Conservation (phyloP, 2,888 invertebrate genomes). For the Eudasyphora cyanicolor region DNA sequence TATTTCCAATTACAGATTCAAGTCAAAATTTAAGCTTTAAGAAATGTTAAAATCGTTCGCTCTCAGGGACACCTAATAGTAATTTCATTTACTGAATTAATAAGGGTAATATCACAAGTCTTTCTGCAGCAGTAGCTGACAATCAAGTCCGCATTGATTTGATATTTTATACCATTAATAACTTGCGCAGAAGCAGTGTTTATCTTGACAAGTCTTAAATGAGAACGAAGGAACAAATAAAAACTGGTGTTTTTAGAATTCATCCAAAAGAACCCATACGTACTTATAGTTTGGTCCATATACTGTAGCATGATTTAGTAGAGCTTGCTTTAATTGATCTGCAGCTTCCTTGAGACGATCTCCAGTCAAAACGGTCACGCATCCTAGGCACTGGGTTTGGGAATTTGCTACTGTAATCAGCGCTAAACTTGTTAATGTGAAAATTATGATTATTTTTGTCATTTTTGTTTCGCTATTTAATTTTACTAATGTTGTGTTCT, state of each 20-base stretch:
- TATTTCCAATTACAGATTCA: too few species aligned
- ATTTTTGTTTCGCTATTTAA: neutral
- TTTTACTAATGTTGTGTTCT: too few species aligned
- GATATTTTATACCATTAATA: constrained; percentile 82
- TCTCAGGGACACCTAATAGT: constrained; percentile 78
- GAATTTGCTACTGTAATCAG: too few species aligned
- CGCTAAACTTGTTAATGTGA: too few species aligned
- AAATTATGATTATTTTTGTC: constrained; percentile 51
- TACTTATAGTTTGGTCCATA: constrained; percentile 75
- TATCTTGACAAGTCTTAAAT: constrained; percentile 71
- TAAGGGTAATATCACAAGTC: constrained; percentile 74
- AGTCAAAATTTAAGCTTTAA: too few species aligned
- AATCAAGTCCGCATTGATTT: constrained; percentile 82
- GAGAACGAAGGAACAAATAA: neutral
- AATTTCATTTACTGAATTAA: too few species aligned
- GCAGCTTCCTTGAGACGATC: constrained; percentile 68
- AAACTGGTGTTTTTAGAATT: neutral
- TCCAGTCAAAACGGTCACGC: constrained; percentile 37
- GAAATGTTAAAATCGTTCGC: too few species aligned
- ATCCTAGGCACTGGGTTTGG: too few species aligned
- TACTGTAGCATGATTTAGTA: constrained; percentile 71
- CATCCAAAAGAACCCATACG: neutral
- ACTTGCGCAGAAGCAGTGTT: constrained; percentile 80
- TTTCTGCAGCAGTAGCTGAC: constrained; percentile 80
- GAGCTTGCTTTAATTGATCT: constrained; percentile 68